phyloP scores from a whole-genome alignment of 2,113 vertebrate species.

The Trinectes maculatus region DNA sequence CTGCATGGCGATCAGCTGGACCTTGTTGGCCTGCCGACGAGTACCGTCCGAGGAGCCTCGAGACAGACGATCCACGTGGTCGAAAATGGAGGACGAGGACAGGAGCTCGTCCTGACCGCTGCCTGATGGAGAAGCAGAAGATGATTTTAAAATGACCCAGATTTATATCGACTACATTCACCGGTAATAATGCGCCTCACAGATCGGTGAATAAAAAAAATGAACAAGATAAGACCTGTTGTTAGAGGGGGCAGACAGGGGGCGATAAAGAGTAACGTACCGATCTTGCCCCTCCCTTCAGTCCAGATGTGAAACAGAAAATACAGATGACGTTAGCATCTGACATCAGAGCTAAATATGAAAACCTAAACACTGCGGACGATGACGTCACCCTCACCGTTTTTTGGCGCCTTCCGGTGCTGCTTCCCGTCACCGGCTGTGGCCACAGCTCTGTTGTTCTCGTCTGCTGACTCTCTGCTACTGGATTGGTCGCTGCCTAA shows the following conservation, averaged over 20 bases:
- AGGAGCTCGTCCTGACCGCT: slow-evolving; percentile 87
- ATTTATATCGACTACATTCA: no score
- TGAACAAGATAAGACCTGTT: not conserved
- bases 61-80: slow-evolving; percentile 93
- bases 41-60: slow-evolving; percentile 87
- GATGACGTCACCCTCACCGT: slow-evolving; percentile 78
- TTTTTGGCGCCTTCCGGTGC: slow-evolving; percentile 82
- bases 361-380: not conserved
- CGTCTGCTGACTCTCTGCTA: slow-evolving; percentile 89
- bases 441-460: slow-evolving; percentile 82
- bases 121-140: slow-evolving; percentile 61
- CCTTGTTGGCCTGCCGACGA: slow-evolving; percentile 89
- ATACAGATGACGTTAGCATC: not conserved
- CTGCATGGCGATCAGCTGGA: slow-evolving; percentile 97
- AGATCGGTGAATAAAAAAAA: not conserved
- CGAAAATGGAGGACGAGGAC: slow-evolving; percentile 95
- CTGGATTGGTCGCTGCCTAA: slow-evolving; percentile 93
- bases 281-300: slow-evolving; percentile 67
- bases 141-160: no score
- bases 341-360: not conserved
- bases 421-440: slow-evolving; percentile 82
- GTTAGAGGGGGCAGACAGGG: no score
- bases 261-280: no score
- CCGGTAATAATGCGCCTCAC: no score
- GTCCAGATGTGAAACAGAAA: slow-evolving; percentile 19